Conservation (phyloP, 2,888 invertebrate genomes). For the Crioceris asparagi region DNA sequence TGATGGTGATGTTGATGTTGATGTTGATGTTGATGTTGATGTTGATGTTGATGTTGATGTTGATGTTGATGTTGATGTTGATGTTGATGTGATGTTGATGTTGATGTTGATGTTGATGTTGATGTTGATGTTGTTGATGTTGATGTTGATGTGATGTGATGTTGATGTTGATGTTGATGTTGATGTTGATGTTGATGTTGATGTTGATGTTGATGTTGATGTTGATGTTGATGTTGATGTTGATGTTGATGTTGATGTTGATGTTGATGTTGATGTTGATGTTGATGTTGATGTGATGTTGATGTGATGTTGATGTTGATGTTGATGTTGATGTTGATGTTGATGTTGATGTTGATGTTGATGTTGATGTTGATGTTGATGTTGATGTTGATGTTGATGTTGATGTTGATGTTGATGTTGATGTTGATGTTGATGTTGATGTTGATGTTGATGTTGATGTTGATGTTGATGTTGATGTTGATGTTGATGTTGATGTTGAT, state of each 20-base stretch:
- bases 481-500: slow-evolving; percentile 1
- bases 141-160: too few species aligned
- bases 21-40: slow-evolving; percentile 8
- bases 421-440: slow-evolving; percentile 1
- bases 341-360: slow-evolving; percentile 7
- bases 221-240: slow-evolving; percentile 7
- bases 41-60: slow-evolving; percentile 6
- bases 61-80: slow-evolving; percentile 7
- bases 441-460: slow-evolving; percentile 1
- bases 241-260: slow-evolving; percentile 8
- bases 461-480: not conserved
- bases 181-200: slow-evolving; percentile 8
- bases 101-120: slow-evolving; percentile 7
- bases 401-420: slow-evolving; percentile 1
- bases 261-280: too few species aligned
- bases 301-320: too few species aligned
- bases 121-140: slow-evolving; percentile 7
- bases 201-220: slow-evolving; percentile 8
- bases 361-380: slow-evolving; percentile 7
- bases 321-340: slow-evolving; percentile 6
- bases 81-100: too few species aligned
- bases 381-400: slow-evolving; percentile 6
- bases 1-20: slow-evolving; percentile 7
- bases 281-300: too few species aligned
- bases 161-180: slow-evolving; percentile 8